A percentile compares a stretch with the other conserved stretches of the same genome.
Evolutionary conservation across 2,113 vertebrate genomes (phyloP).

Genomic region (Elephantulus edwardii): DNA sequence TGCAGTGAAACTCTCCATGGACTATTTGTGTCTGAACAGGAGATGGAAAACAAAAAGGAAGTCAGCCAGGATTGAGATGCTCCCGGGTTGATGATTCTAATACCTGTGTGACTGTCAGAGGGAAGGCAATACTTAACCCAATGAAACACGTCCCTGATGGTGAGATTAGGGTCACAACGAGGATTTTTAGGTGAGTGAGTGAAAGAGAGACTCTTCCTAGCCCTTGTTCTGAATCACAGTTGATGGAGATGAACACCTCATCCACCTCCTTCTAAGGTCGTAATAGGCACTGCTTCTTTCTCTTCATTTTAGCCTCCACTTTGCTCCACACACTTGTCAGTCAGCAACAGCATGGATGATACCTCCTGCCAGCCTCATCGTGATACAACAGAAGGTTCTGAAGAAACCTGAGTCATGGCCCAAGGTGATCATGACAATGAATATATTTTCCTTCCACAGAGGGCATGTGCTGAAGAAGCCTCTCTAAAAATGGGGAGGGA

Average conservation of each 20-base stretch:
- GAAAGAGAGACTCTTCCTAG: not conserved
- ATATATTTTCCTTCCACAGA: constrained; percentile 66
- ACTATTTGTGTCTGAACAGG: not conserved
- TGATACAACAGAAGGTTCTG: constrained; percentile 67
- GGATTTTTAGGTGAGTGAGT: not conserved
- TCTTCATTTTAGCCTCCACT: not conserved
- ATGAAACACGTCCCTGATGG: too few relatives aligned
- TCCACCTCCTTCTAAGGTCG: not conserved
- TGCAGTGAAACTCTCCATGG: too few relatives aligned
- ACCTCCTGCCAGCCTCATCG: not conserved
- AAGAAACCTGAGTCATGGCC: constrained; percentile 79
- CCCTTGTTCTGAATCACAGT: not conserved
- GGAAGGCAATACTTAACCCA: not conserved
- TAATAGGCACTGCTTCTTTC: not conserved
- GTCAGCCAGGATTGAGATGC: not conserved
- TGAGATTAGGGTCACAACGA: not conserved
- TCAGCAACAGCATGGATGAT: not conserved
- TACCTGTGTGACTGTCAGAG: not conserved
- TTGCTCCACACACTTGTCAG: not conserved
- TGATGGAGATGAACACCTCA: not conserved
- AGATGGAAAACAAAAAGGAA: not conserved
- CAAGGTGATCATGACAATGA: constrained; percentile 56
- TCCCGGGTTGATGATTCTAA: not conserved
- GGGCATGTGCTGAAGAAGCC: constrained; percentile 59
- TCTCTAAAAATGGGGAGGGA: constrained; percentile 64